Evolutionary conservation across 2,113 vertebrate genomes (phyloP), one percentile per base, ranked within the genome.

Genomic region (Zosterops borbonicus): DNA sequence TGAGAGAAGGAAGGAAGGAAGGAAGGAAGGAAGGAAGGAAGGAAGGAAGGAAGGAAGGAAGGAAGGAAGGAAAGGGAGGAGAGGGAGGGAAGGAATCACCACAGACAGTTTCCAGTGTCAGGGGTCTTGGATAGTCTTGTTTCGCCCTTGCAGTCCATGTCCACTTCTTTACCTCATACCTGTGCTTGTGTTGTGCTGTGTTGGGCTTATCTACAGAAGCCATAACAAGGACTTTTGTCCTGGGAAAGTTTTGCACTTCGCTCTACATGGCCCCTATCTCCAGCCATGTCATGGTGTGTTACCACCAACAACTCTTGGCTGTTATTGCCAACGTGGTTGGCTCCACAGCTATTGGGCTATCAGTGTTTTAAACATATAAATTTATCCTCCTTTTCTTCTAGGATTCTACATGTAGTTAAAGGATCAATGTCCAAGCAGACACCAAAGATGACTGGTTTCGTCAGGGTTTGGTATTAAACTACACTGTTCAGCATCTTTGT

Each of bases 391-490:
- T 31, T 9, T 11, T 47, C n/a, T 46, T 24, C 28, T 67, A 13
- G 29, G 35, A 33, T 29, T 58, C 28, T 46, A 8, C 9, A 7
- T 33, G 5, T 16, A 15, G 12, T 62, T 46, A 28, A 62, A 39
- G 47, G 28, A 19, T 70, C 24, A 15, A 3, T 62, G n/a, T n/a
- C 41, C 39, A 24, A 46, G 74, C 0, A 1, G 41, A 29, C 8
- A 22, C 22, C 33, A 20, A 28, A 53, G 56, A 47, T 41, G 12
- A 55, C 19, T 25, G 29, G 2, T 53, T 19, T 69, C 8, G 8
- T 39, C n/a, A 39, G 64, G 33, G 12, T 28, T 62, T 0, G 0
- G 9, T n/a, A 33, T n/a, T 46, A 39, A 68, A 20, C 55, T 28
- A 6, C 19, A 6, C 23, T 46, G n/a, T 69, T 39, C 5, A 44